A percentile compares a stretch with the other conserved stretches of the same genome.
Evolutionary conservation across 2,888 invertebrate genomes (phyloP).

Genomic region (Stomorhina lunata): DNA sequence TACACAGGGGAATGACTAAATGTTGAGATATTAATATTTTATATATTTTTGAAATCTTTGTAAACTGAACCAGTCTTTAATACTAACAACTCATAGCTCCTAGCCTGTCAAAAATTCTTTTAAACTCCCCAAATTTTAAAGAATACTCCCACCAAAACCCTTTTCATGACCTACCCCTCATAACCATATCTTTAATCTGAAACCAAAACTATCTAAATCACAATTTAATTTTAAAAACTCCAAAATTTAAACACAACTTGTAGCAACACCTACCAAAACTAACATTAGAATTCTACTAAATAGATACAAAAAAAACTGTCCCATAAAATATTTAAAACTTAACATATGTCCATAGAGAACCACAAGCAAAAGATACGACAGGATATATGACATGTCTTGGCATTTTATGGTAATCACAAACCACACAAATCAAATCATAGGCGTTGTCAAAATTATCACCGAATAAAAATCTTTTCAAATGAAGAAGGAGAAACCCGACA

Average conservation of each 20-base stretch:
- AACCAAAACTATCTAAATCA: neutral
- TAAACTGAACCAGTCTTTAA: neutral
- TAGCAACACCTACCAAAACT: constrained; percentile 43
- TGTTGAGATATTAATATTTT: no score
- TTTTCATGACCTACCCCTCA: neutral
- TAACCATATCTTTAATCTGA: constrained; percentile 2
- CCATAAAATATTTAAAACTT: constrained; percentile 27
- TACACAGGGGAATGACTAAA: no score
- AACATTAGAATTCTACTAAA: neutral
- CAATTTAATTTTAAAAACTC: neutral
- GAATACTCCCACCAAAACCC: neutral
- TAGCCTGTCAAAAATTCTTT: neutral
- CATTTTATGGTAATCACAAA: constrained; percentile 28
- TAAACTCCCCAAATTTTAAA: neutral
- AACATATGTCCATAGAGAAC: constrained; percentile 38
- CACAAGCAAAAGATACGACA: constrained; percentile 14
- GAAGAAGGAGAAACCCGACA: neutral
- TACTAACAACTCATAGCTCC: neutral
- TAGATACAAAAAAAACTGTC: constrained; percentile 19
- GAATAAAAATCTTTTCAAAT: constrained; percentile 29
- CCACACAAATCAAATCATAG: constrained; percentile 51
- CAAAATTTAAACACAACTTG: constrained; percentile 12
- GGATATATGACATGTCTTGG: constrained; percentile 32
- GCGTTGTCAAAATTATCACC: constrained; percentile 63
- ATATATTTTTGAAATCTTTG: no score